Base-by-base conservation (phyloP, 2,888 invertebrate genomes). In the Steinernema scapterisci region DNA sequence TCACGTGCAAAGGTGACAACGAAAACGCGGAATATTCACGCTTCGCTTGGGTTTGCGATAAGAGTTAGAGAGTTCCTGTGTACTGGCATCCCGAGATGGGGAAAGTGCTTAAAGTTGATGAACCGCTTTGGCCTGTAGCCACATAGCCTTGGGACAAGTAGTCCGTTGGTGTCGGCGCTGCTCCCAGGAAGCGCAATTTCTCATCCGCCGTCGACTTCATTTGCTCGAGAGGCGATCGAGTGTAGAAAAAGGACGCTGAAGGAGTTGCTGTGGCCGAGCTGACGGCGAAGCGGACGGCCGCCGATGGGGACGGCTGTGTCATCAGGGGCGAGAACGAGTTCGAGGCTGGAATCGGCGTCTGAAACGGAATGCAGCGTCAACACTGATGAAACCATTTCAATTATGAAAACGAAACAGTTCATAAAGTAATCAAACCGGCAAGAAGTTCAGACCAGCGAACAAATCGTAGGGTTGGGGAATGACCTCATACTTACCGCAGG, bases 21-120 rank as follows among this genome's bases (percentile, higher is more conserved):
- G 48, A 16, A 19, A 5, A 48, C 13, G 13, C n/a, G 48, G 13
- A 48, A 48, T 19, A 16, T 16, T 5, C 48, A 16, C 19, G 19
- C 19, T 48, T 48, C 48, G 48, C 48, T 19, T n/a, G 13, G 19
- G 16, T 63, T 54, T 63, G 63, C 63, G 63, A 63, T 31, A 31
- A 31, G 38, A 19, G 21, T 73, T 51, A 73, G 56, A 73, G 63
- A 43, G 54, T 7, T 54, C 73, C 73, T 21, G 54, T 73, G 56
- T 73, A 73, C 16, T 54, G 73, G 56, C 56, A 73, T 1, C 54
- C 73, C 6, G 73, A 56, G 56, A 73, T 73, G 13, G 73, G 54
- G 19, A 73, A 73, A 38, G 43, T 56, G 56, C 56, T 25, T 43
- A 73, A 63, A 23, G 54, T 56, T 46, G 73, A 63, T 27, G 38